Percentiles rank a stretch among this genome's conserved stretches.
These are phyloP conservation scores for Emydura subglobosa DNA, from an alignment of 2,113 vertebrate genomes.

Conservation along the genomic window DNA sequence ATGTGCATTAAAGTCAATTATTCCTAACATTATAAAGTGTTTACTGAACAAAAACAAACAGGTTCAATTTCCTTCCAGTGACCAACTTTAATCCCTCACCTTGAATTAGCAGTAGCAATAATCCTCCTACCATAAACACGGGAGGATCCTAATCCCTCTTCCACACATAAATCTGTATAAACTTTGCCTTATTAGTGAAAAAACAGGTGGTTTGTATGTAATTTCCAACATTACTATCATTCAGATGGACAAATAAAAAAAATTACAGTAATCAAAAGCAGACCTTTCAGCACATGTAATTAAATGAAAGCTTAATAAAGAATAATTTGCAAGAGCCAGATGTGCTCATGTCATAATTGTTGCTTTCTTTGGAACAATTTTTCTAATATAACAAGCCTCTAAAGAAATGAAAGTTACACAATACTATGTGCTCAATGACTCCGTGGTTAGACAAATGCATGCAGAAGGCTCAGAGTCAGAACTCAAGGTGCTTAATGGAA, in stretches of 20 bases:
- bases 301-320: slow-evolving; percentile 90
- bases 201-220: slow-evolving; percentile 82
- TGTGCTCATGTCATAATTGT: slow-evolving; percentile 87
- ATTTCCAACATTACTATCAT: slow-evolving; percentile 83
- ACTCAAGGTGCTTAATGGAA: slow-evolving; percentile 44
- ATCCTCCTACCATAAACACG: slow-evolving; percentile 68
- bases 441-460: slow-evolving; percentile 69
- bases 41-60: slow-evolving; percentile 52
- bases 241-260: slow-evolving; percentile 88
- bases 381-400: slow-evolving; percentile 83
- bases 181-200: slow-evolving; percentile 75
- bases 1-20: slow-evolving; percentile 42
- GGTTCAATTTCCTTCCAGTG: slow-evolving; percentile 58
- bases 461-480: slow-evolving; percentile 54
- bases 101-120: slow-evolving; percentile 66
- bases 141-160: slow-evolving; percentile 71
- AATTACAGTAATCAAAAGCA: slow-evolving; percentile 85
- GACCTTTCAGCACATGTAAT: slow-evolving; percentile 86
- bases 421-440: slow-evolving; percentile 81
- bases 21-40: slow-evolving; percentile 30
- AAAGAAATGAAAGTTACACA: slow-evolving; percentile 87
- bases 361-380: slow-evolving; percentile 90
- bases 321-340: slow-evolving; percentile 88
- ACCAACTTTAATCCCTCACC: slow-evolving; percentile 70
- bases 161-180: slow-evolving; percentile 72